These are phyloP conservation scores for Cheilosia grossa DNA, from an alignment of 2,888 invertebrate species.

Conservation along the genomic window DNA sequence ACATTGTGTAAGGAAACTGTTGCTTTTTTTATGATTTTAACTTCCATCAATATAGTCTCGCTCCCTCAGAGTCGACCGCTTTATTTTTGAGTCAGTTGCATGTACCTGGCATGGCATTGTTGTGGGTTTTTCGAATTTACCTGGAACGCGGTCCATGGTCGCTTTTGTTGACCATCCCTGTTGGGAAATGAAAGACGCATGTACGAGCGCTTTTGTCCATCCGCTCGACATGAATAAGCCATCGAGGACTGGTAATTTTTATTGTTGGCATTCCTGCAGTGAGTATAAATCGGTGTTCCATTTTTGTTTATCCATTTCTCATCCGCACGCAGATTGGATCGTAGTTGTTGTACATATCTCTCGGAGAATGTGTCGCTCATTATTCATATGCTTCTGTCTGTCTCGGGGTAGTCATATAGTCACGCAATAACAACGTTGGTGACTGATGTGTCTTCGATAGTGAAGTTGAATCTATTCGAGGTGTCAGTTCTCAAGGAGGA, in stretches of 20 bases:
- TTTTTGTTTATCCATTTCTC: slow-evolving; percentile 53
- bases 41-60: not conserved
- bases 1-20: not conserved
- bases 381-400: slow-evolving; percentile 34
- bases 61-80: not conserved
- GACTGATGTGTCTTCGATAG: not conserved
- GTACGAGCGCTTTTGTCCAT: slow-evolving; percentile 57
- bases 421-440: not conserved
- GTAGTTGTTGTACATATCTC: slow-evolving; percentile 2
- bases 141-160: slow-evolving; percentile 3
- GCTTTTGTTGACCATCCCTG: slow-evolving; percentile 42
- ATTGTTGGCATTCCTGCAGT: slow-evolving; percentile 36
- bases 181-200: slow-evolving; percentile 4
- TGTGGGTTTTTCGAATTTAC: slow-evolving; percentile 1
- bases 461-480: not conserved
- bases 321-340: slow-evolving; percentile 49
- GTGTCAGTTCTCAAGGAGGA: not conserved
- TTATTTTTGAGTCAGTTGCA: not conserved
- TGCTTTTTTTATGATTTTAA: slow-evolving; percentile 7
- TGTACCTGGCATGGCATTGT: not conserved
- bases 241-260: slow-evolving; percentile 29
- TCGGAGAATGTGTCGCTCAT: slow-evolving; percentile 30
- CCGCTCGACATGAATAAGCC: slow-evolving; percentile 39
- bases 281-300: slow-evolving; percentile 54
- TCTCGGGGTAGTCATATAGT: slow-evolving; percentile 3